Percentiles rank a stretch among this genome's conserved stretches.
Evolutionary conservation across 1,140 invertebrate genomes (phyloP).

Genomic region (Drosophila obscura): DNA sequence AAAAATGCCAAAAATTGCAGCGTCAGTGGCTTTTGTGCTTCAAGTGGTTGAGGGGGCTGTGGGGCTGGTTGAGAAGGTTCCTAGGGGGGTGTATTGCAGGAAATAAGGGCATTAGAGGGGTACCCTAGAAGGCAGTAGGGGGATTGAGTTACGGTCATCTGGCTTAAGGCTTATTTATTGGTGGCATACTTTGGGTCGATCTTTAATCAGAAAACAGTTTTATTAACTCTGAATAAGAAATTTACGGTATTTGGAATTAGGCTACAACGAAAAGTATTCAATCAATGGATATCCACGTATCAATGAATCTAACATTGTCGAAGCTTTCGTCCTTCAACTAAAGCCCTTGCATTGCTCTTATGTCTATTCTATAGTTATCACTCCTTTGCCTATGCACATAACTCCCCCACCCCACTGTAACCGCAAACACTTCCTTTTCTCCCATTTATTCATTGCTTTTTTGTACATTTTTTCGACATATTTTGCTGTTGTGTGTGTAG

Average conservation of each 20-base stretch:
- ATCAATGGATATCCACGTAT: too few species aligned
- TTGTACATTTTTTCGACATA: slow-evolving; percentile 58
- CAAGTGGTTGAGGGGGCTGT: slow-evolving; percentile 61
- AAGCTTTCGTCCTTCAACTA: not conserved
- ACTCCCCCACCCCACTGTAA: too few species aligned
- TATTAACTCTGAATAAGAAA: too few species aligned
- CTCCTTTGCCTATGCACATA: slow-evolving; percentile 13
- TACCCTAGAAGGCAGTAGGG: not conserved
- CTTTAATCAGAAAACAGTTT: slow-evolving; percentile 1
- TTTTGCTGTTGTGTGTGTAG: slow-evolving; percentile 15
- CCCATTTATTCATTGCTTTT: slow-evolving; percentile 33
- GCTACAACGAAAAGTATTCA: too few species aligned
- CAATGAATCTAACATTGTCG: slow-evolving; percentile 4
- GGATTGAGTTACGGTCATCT: slow-evolving; percentile 27
- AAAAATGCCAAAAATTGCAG: slow-evolving; percentile 81
- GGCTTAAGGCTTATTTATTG: slow-evolving; percentile 16
- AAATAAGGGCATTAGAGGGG: not conserved
- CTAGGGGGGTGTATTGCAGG: not conserved
- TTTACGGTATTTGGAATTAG: too few species aligned
- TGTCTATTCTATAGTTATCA: slow-evolving; percentile 6
- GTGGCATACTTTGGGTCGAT: slow-evolving; percentile 8
- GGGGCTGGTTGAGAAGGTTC: slow-evolving; percentile 10
- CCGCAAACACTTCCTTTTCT: slow-evolving; percentile 23
- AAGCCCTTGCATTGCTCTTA: too few species aligned
- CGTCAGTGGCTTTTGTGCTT: slow-evolving; percentile 80